phyloP scores from a whole-genome alignment of 2,888 invertebrate genomes.

The Physocephala rufipes region DNA sequence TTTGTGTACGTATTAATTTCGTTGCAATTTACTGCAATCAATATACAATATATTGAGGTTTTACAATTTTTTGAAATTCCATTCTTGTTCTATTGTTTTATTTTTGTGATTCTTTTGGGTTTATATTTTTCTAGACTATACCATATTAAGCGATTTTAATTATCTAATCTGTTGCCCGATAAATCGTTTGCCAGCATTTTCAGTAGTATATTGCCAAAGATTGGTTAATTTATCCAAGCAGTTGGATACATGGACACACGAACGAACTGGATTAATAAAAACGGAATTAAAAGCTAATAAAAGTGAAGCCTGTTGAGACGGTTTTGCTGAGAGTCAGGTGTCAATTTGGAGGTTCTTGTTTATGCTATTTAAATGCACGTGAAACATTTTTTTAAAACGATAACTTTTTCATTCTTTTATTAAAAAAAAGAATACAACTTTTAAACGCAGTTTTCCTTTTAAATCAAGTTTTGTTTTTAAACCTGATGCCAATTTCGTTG shows the following conservation, averaged over 20 bases:
- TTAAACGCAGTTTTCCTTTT: no score
- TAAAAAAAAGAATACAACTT: no score
- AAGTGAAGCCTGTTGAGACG: conserved; percentile 4
- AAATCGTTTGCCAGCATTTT: neutral
- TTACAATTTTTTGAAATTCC: conserved; percentile 9
- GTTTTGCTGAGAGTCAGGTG: conserved; percentile 5
- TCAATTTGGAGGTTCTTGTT: no score
- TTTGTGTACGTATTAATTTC: neutral
- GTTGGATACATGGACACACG: no score
- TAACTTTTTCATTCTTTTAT: no score
- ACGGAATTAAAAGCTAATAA: conserved; percentile 16
- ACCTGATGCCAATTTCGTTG: conserved; percentile 5
- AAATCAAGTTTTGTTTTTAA: conserved; percentile 27
- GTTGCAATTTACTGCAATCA: conserved; percentile 3
- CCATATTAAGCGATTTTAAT: conserved; percentile 24
- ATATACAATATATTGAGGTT: conserved; percentile 1
- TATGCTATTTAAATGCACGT: no score
- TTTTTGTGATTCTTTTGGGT: neutral
- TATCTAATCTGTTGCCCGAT: conserved; percentile 18
- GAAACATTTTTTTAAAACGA: no score
- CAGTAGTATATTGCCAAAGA: neutral
- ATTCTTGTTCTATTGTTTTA: conserved; percentile 9
- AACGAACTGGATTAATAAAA: neutral
- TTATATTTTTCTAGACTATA: neutral
- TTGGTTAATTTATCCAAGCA: neutral